phyloP scores from a whole-genome alignment of 2,888 invertebrate species.

The Branchellion lobata region DNA sequence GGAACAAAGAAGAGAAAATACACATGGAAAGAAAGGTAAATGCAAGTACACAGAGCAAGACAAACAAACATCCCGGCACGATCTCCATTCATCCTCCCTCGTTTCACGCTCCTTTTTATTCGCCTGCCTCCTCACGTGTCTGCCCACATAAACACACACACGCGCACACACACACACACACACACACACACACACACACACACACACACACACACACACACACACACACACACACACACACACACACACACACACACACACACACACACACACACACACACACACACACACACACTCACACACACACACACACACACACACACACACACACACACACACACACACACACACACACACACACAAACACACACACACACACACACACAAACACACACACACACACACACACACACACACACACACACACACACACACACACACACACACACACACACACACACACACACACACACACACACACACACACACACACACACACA shows the following conservation, averaged over 20 bases:
- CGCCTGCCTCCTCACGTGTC: no score
- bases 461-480: constrained; percentile 20
- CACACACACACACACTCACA: constrained; percentile 13
- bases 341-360: constrained; percentile 14
- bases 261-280: constrained; percentile 17
- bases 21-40: no score
- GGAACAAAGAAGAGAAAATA: not conserved
- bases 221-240: constrained; percentile 22
- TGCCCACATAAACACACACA: not conserved
- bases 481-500: not conserved
- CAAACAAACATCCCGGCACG: no score
- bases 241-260: constrained; percentile 19
- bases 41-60: no score
- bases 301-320: constrained; percentile 13
- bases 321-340: constrained; percentile 16
- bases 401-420: constrained; percentile 2
- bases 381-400: not conserved
- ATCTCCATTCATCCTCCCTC: no score
- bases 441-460: constrained; percentile 5
- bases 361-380: constrained; percentile 26
- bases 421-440: constrained; percentile 6
- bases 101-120: no score
- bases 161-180: not conserved
- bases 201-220: constrained; percentile 20
- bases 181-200: constrained; percentile 5